A percentile compares a stretch with the other conserved stretches of the same genome.
These are phyloP conservation scores for Saguinus imperator DNA, from an alignment of 2,113 vertebrate genomes.

Conservation along the genomic window DNA sequence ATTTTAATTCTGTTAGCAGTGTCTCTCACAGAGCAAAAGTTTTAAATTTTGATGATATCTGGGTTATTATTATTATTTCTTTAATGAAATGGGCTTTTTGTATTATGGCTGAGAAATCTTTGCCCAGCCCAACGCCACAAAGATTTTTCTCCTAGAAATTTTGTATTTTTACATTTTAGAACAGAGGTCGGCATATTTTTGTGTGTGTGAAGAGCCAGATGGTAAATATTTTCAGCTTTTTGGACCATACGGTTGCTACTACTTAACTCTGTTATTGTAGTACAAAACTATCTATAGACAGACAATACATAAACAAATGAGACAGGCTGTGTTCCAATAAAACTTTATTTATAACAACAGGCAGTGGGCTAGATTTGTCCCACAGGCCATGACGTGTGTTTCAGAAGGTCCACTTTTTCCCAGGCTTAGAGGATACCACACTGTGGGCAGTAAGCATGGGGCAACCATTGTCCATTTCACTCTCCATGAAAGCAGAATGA, in stretches of 20 bases:
- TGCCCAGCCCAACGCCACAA: not conserved
- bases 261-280: not conserved
- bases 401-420: conserved; percentile 10
- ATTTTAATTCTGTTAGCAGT: conserved; percentile 17
- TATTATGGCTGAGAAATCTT: conserved; percentile 18
- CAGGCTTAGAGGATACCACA: not conserved
- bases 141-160: conserved; percentile 31
- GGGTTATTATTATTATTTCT: conserved; percentile 19
- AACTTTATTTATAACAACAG: conserved; percentile 47
- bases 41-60: not conserved
- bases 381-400: not conserved
- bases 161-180: conserved; percentile 34
- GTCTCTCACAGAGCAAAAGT: not conserved
- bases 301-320: conserved; percentile 14
- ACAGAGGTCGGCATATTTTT: conserved; percentile 28
- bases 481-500: not conserved
- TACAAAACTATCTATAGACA: not conserved
- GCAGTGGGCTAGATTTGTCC: not conserved
- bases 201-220: conserved; percentile 8
- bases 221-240: conserved; percentile 53
- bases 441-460: not conserved
- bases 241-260: not conserved
- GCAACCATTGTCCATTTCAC: not conserved
- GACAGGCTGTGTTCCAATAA: not conserved
- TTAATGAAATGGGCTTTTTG: not conserved